Conservation (phyloP, 2,113 vertebrate species). For the Indicator maculatus region DNA sequence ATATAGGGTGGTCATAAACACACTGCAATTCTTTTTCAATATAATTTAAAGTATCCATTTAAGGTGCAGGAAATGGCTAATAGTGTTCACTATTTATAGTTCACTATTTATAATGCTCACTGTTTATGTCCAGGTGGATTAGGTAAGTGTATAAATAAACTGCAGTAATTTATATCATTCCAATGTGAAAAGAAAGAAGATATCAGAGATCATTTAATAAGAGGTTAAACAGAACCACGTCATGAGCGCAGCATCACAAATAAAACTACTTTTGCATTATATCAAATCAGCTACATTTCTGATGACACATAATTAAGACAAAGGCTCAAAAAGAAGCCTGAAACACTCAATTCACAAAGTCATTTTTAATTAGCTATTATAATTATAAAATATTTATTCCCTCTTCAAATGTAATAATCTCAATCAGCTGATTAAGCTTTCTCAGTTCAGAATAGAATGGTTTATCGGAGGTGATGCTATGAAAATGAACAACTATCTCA, state of each 20-base stretch:
- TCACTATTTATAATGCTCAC: neutral
- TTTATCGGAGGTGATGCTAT: neutral
- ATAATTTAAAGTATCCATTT: neutral
- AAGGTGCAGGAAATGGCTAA: slow-evolving; percentile 1
- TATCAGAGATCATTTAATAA: neutral
- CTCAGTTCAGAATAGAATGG: neutral
- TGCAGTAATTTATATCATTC: neutral
- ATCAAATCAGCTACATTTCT: neutral
- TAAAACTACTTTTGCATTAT: neutral
- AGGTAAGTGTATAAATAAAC: neutral
- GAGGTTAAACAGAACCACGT: neutral
- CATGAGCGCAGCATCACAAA: neutral
- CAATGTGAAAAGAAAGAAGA: neutral
- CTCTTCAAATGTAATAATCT: neutral
- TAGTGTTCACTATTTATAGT: neutral
- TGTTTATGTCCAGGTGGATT: neutral
- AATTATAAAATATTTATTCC: neutral
- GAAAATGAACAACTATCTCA: neutral
- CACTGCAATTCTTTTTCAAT: neutral
- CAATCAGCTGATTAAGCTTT: neutral
- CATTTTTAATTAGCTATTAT: neutral
- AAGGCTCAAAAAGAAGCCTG: neutral
- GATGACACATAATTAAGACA: neutral
- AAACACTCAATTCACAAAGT: neutral
- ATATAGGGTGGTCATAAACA: neutral